A percentile compares a stretch with the other conserved stretches of the same genome.
These are phyloP conservation scores for Isaurus tuberculatus DNA, from an alignment of 92 coral and sea anemone genomes.

Conservation along the genomic window DNA sequence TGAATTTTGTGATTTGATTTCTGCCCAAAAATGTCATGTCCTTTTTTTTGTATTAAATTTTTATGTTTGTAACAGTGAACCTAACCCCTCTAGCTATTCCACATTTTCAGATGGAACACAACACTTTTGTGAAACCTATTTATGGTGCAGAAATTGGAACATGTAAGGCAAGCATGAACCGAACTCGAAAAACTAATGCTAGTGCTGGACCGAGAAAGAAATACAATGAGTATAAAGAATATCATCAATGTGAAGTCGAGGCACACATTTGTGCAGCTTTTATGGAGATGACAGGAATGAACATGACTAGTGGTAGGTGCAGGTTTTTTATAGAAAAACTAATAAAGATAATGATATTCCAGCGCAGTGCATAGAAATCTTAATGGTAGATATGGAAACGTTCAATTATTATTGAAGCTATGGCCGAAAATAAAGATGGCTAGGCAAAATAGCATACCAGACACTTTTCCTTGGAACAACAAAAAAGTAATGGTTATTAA, in stretches of 20 bases:
- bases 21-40: background rate
- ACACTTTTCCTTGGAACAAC: background rate
- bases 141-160: constrained; percentile 12
- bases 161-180: constrained; percentile 32
- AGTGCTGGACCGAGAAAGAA: constrained; percentile 43
- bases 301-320: constrained; percentile 1
- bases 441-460: background rate
- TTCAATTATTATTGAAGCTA: no score
- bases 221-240: constrained; percentile 38
- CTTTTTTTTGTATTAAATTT: background rate
- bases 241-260: constrained; percentile 38
- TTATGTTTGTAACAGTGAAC: background rate
- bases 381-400: background rate
- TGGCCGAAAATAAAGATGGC: background rate
- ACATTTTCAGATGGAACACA: constrained; percentile 17
- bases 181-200: constrained; percentile 45
- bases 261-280: constrained; percentile 49
- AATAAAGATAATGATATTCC: background rate
- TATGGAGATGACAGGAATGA: constrained; percentile 50
- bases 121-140: constrained; percentile 11
- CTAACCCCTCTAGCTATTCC: background rate
- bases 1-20: background rate
- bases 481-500: background rate
- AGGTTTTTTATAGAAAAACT: background rate
- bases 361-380: background rate